Conservation (phyloP, 2,797 vertebrate genomes). For the Cynodonichthys magdalenae region DNA sequence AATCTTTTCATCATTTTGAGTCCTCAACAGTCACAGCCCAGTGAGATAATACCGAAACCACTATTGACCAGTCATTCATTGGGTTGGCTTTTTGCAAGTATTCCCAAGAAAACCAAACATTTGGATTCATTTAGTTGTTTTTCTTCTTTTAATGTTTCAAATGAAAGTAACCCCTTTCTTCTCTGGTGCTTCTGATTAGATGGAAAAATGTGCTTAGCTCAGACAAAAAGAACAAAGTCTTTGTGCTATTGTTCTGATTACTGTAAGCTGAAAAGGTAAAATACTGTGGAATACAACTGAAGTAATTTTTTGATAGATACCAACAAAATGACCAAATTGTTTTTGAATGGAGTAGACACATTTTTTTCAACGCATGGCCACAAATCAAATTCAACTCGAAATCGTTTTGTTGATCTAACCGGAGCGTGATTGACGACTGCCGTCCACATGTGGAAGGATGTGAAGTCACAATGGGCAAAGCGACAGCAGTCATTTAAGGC, state of each 20-base stretch:
- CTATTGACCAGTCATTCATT: neutral
- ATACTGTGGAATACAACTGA: constrained; percentile 34
- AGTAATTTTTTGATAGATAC: constrained; percentile 30
- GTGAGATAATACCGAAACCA: neutral
- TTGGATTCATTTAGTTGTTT: constrained; percentile 40
- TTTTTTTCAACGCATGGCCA: constrained; percentile 6
- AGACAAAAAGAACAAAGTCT: constrained; percentile 32
- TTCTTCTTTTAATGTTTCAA: constrained; percentile 39
- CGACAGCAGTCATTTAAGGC: constrained; percentile 59
- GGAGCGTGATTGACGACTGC: constrained; percentile 41
- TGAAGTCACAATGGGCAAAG: constrained; percentile 56
- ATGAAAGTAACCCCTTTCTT: constrained; percentile 24
- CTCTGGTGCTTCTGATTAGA: constrained; percentile 19
- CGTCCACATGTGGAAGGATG: constrained; percentile 47
- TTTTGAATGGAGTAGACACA: constrained; percentile 7
- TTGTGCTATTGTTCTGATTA: constrained; percentile 41
- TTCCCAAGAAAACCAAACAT: constrained; percentile 19
- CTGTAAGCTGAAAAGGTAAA: constrained; percentile 29
- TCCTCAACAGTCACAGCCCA: too few relatives aligned
- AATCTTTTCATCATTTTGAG: too few relatives aligned
- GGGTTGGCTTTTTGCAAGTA: constrained; percentile 13
- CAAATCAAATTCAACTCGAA: constrained; percentile 7
- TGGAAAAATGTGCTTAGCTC: constrained; percentile 31
- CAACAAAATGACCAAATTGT: constrained; percentile 40
- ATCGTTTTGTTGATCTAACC: constrained; percentile 17